phyloP scores from a whole-genome alignment of 2,888 invertebrate species.

The Pelosia muscerda region DNA sequence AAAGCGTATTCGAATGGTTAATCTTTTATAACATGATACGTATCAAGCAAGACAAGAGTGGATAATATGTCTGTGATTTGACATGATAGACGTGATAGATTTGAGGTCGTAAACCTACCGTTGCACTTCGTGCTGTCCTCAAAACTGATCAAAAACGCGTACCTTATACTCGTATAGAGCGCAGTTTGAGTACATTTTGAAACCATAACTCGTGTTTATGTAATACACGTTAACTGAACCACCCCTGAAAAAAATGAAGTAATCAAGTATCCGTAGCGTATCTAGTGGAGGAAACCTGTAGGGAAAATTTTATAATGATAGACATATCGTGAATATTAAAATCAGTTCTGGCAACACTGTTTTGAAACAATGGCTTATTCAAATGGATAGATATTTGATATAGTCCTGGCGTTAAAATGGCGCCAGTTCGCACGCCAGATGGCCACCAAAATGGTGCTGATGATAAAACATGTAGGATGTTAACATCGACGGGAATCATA shows the following conservation, averaged over 20 bases:
- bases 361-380: slow-evolving; percentile 42
- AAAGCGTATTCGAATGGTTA: background rate
- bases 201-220: too few species aligned
- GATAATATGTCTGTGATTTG: too few species aligned
- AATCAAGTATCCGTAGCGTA: background rate
- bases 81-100: too few species aligned
- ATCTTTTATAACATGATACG: background rate
- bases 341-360: slow-evolving; percentile 6
- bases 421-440: slow-evolving; percentile 24
- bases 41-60: background rate
- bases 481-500: background rate
- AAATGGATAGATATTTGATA: slow-evolving; percentile 32
- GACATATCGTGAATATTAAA: background rate
- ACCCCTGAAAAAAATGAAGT: background rate
- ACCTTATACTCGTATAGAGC: too few species aligned
- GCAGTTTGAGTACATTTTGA: too few species aligned
- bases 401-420: slow-evolving; percentile 27
- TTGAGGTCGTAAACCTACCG: too few species aligned
- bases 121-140: too few species aligned
- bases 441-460: slow-evolving; percentile 21
- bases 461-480: slow-evolving; percentile 21
- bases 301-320: background rate
- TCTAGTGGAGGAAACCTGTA: too few species aligned
- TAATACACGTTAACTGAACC: background rate
- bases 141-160: too few species aligned